Conservation (phyloP, 2,113 vertebrate species). For the Grantiella picta region DNA sequence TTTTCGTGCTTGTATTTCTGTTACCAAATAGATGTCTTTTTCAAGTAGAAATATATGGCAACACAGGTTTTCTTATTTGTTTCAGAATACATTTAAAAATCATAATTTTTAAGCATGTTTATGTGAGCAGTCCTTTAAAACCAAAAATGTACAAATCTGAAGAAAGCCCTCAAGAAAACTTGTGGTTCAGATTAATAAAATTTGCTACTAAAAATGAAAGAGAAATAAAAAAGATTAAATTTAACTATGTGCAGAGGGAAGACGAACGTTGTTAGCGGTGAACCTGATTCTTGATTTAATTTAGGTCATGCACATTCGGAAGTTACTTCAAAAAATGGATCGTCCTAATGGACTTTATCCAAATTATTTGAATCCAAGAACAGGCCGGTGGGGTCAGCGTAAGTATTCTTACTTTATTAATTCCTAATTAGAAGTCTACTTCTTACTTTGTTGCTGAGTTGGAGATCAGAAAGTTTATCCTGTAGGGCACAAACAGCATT, state of each 20-base stretch:
- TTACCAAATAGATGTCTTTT: neutral
- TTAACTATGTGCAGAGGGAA: neutral
- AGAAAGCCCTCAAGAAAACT: neutral
- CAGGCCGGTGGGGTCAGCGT: constrained; percentile 98
- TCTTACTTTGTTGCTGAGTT: neutral
- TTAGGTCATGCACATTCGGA: constrained; percentile 98
- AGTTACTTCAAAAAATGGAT: constrained; percentile 98
- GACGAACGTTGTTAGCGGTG: neutral
- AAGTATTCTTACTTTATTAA: constrained; percentile 72
- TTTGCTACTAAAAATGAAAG: neutral
- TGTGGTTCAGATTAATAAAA: neutral
- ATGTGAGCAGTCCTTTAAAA: neutral
- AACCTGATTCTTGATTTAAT: constrained; percentile 52
- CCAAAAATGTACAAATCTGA: neutral
- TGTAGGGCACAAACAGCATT: neutral
- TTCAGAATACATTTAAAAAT: neutral
- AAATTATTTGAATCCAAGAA: constrained; percentile 97
- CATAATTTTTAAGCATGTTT: neutral
- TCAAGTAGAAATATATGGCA: neutral
- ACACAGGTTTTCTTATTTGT: neutral
- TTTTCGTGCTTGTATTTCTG: neutral
- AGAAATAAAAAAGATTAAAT: neutral
- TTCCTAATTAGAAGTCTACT: neutral
- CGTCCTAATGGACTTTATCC: constrained; percentile 97
- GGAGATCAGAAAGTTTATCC: neutral